A percentile compares a stretch with the other conserved stretches of the same genome.
Evolutionary conservation across 2,888 invertebrate genomes (phyloP).

Genomic region (Philopedon plagiatum): DNA sequence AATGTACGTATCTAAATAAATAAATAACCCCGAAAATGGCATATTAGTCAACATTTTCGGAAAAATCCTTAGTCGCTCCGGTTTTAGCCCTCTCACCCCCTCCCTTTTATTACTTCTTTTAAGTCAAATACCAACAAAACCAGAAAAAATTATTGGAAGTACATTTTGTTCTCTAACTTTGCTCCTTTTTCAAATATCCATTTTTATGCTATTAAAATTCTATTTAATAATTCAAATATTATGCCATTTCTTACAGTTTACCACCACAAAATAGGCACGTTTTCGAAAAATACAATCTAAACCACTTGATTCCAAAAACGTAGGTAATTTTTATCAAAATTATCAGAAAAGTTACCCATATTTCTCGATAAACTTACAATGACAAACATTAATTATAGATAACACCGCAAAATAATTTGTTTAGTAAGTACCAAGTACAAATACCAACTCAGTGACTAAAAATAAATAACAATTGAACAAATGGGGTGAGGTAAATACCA

Average conservation of each 20-base stretch:
- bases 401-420: constrained; percentile 2
- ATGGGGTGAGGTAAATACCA: constrained; percentile 4
- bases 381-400: neutral
- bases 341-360: neutral
- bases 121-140: no score
- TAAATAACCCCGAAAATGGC: no score
- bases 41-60: no score
- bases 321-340: constrained; percentile 16
- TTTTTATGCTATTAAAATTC: no score
- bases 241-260: neutral
- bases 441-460: constrained; percentile 15
- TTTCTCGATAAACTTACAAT: neutral
- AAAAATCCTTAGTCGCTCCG: no score
- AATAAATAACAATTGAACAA: constrained; percentile 14
- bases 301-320: neutral
- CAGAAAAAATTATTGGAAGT: no score
- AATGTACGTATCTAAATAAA: no score
- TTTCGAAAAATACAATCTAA: neutral
- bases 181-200: no score
- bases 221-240: no score
- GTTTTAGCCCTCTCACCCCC: no score
- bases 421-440: neutral
- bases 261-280: neutral
- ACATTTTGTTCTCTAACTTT: no score
- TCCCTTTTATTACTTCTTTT: no score